phyloP scores from a whole-genome alignment of 2,797 vertebrate genomes.

The Crotalus adamanteus region DNA sequence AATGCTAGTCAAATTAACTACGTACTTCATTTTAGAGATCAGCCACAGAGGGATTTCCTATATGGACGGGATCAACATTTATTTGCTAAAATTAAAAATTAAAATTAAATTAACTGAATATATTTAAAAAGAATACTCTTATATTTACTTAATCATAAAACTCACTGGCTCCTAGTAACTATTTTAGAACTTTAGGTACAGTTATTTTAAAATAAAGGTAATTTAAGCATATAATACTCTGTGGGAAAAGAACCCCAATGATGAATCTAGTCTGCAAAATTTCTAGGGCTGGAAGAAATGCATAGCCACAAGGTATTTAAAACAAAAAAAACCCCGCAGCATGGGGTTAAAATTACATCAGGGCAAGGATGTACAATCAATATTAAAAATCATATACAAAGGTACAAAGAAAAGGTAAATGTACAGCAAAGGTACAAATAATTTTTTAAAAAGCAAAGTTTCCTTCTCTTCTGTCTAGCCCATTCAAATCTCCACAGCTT shows the following conservation, averaged over 20 bases:
- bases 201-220: background rate
- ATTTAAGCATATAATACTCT: background rate
- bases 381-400: background rate
- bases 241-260: no score
- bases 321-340: background rate
- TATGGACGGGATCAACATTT: background rate
- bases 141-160: background rate
- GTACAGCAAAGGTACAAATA: background rate
- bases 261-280: conserved; percentile 10
- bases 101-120: background rate
- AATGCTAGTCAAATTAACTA: background rate
- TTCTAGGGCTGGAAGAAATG: conserved; percentile 6
- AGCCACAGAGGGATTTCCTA: background rate
- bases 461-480: background rate
- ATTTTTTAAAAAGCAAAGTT: background rate
- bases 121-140: background rate
- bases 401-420: background rate
- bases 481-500: conserved; percentile 3
- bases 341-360: background rate
- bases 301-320: background rate
- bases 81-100: background rate
- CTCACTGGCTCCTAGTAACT: background rate
- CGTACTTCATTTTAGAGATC: background rate
- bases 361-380: background rate
- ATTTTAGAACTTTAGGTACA: background rate